Percentiles rank a stretch among this genome's conserved stretches.
phyloP scores from a whole-genome alignment of 2,797 vertebrate species.

The Parauchenoglanis punctatus region DNA sequence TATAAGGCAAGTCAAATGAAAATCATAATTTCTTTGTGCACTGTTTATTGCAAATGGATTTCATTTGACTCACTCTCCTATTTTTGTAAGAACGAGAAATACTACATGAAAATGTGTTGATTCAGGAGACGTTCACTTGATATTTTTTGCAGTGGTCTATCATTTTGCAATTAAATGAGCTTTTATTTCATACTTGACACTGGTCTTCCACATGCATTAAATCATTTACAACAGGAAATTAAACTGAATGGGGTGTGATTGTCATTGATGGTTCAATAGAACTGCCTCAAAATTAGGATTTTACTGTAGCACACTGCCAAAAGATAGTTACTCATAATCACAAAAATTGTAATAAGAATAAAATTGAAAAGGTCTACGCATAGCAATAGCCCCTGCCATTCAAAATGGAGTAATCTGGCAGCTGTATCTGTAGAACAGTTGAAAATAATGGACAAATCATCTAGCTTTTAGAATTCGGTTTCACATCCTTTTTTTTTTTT shows the following conservation, averaged over 20 bases:
- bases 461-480: background rate
- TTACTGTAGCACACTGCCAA: background rate
- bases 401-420: background rate
- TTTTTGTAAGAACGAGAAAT: background rate
- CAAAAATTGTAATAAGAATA: background rate
- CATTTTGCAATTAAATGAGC: slow-evolving; percentile 18
- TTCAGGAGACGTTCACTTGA: background rate
- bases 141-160: background rate
- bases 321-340: background rate
- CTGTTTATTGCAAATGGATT: background rate
- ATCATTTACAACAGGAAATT: slow-evolving; percentile 27
- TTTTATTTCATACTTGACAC: slow-evolving; percentile 23
- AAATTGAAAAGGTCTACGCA: background rate
- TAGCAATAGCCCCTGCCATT: background rate
- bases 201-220: slow-evolving; percentile 15
- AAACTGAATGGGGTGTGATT: slow-evolving; percentile 6
- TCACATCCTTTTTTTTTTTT: background rate
- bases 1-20: background rate
- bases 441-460: background rate
- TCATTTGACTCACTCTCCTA: background rate
- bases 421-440: background rate
- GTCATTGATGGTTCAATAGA: background rate
- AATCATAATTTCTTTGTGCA: background rate
- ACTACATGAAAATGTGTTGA: background rate
- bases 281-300: background rate